Percentiles rank a stretch among this genome's conserved stretches.
Conservation (phyloP, 1,140 invertebrate genomes). For the Saccostrea echinata region DNA sequence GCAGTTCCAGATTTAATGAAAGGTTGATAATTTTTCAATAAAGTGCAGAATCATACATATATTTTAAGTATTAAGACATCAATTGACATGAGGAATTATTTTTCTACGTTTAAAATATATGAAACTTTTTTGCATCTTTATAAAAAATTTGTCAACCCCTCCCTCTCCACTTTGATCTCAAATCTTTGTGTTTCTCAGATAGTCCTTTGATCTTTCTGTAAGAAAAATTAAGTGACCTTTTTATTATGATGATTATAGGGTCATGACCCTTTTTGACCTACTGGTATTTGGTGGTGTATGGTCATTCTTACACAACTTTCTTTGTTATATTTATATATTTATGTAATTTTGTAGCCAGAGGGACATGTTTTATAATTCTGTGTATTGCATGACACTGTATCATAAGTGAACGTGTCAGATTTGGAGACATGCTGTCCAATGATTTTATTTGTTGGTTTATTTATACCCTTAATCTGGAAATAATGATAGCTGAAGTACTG, state of each 20-base stretch:
- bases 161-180: too few relatives aligned
- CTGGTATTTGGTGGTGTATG: background rate
- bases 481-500: background rate
- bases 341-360: slow-evolving; percentile 17
- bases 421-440: slow-evolving; percentile 2
- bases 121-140: too few relatives aligned
- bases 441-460: background rate
- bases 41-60: too few relatives aligned
- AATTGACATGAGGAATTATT: too few relatives aligned
- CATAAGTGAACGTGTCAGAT: background rate
- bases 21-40: too few relatives aligned
- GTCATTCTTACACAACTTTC: background rate
- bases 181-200: background rate
- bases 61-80: too few relatives aligned
- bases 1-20: too few relatives aligned
- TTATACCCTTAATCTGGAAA: background rate
- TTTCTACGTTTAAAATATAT: too few relatives aligned
- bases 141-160: too few relatives aligned
- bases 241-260: slow-evolving; percentile 7
- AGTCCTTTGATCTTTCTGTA: background rate
- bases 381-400: background rate
- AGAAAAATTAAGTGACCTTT: slow-evolving; percentile 13
- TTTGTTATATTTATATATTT: background rate
- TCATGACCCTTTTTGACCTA: slow-evolving; percentile 6
- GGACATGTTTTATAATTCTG: background rate